These are phyloP conservation scores for Campoletis sonorensis DNA, from an alignment of 1,140 invertebrate genomes.

Conservation along the genomic window DNA sequence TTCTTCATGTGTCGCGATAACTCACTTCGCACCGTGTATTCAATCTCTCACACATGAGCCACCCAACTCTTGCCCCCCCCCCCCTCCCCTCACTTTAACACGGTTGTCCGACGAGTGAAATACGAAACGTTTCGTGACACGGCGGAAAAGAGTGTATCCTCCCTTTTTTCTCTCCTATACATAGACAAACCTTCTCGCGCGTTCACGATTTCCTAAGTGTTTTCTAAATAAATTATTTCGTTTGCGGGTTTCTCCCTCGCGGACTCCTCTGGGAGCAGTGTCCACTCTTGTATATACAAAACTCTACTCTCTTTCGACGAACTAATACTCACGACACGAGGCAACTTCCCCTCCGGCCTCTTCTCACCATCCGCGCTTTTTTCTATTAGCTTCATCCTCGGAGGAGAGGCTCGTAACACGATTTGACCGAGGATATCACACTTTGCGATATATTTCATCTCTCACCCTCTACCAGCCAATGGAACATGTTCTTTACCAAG, in stretches of 20 bases:
- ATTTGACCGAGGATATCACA: conserved; percentile 42
- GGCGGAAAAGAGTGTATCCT: conserved; percentile 48
- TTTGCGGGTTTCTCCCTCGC: neutral
- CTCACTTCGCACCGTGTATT: too few relatives aligned
- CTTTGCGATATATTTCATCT: conserved; percentile 14
- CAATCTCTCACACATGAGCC: too few relatives aligned
- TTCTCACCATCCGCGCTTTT: neutral
- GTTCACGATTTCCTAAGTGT: conserved; percentile 36
- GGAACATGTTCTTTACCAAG: neutral
- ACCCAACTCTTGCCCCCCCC: too few relatives aligned
- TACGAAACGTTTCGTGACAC: conserved; percentile 46
- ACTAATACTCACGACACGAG: conserved; percentile 5
- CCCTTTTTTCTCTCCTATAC: conserved; percentile 18
- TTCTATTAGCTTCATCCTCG: conserved; percentile 20
- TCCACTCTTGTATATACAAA: conserved; percentile 29
- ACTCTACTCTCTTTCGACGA: neutral
- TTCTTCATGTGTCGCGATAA: too few relatives aligned
- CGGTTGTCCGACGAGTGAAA: conserved; percentile 39
- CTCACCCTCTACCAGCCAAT: neutral
- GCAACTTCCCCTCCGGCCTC: neutral
- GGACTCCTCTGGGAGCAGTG: conserved; percentile 18
- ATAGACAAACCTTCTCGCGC: neutral
- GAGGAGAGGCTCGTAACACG: conserved; percentile 30
- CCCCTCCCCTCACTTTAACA: too few relatives aligned
- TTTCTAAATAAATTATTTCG: conserved; percentile 43